Percentiles rank a stretch among this genome's conserved stretches.
These are phyloP conservation scores for Myopa tessellatipennis DNA, from an alignment of 2,888 invertebrate species.

Conservation along the genomic window DNA sequence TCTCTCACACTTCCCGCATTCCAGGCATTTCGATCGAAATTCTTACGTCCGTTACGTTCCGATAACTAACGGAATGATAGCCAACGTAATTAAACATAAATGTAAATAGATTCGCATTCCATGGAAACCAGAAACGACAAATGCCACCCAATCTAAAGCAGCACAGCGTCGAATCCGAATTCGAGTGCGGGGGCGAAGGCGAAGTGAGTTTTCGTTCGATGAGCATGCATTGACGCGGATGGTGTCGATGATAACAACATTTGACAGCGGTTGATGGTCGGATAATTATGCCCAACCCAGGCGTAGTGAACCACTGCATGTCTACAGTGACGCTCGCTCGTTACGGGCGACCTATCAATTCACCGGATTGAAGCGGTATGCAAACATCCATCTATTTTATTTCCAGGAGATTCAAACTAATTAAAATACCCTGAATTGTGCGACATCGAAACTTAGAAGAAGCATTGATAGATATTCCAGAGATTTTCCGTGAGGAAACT, in stretches of 20 bases:
- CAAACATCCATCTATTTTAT: conserved; percentile 10
- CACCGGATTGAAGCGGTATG: background rate
- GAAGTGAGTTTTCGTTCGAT: background rate
- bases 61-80: conserved; percentile 10
- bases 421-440: conserved; percentile 18
- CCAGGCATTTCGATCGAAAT: conserved; percentile 27
- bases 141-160: background rate
- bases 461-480: too few species aligned
- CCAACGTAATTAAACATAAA: conserved; percentile 18
- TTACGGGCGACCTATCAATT: conserved; percentile 19
- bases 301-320: background rate
- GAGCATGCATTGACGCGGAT: conserved; percentile 18
- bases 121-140: background rate
- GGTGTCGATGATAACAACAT: conserved; percentile 34
- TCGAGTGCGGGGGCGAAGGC: too few species aligned
- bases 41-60: conserved; percentile 1
- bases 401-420: background rate
- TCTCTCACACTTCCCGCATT: background rate
- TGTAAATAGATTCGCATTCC: conserved; percentile 8
- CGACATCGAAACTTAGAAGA: too few species aligned
- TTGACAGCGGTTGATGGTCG: conserved; percentile 29
- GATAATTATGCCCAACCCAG: conserved; percentile 5
- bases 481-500: too few species aligned
- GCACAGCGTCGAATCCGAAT: too few species aligned
- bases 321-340: conserved; percentile 10